Evolutionary conservation across 2,113 vertebrate genomes (phyloP).

Genomic region (Shinisaurus crocodilurus): DNA sequence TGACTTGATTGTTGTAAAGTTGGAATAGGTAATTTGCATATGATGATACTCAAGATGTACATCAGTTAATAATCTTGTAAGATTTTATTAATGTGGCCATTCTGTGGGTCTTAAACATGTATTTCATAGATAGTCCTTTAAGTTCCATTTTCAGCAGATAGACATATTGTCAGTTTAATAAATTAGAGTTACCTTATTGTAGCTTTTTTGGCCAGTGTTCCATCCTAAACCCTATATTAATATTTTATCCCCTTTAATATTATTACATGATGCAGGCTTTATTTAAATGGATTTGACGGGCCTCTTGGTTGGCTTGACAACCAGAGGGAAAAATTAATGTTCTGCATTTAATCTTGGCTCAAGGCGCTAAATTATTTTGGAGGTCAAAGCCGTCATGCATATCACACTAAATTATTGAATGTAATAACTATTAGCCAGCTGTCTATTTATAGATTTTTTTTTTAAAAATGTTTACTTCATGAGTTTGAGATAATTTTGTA

Average conservation of each 20-base stretch:
- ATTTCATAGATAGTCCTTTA: constrained; percentile 60
- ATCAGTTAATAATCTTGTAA: constrained; percentile 43
- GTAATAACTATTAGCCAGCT: constrained; percentile 77
- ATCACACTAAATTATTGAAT: constrained; percentile 78
- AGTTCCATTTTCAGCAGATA: constrained; percentile 67
- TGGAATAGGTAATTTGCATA: background rate
- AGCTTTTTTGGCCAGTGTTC: constrained; percentile 73
- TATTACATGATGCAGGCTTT: constrained; percentile 81
- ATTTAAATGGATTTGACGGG: constrained; percentile 82
- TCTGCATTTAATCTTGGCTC: constrained; percentile 82
- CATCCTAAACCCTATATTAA: constrained; percentile 74
- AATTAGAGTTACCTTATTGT: constrained; percentile 73
- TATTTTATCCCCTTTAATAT: constrained; percentile 83
- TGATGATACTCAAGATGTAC: constrained; percentile 42
- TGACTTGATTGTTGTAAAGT: background rate
- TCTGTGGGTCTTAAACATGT: constrained; percentile 40
- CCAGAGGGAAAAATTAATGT: constrained; percentile 82
- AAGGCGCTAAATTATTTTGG: constrained; percentile 82
- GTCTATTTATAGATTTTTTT: constrained; percentile 72
- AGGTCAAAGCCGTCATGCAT: constrained; percentile 78
- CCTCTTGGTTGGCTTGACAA: constrained; percentile 82
- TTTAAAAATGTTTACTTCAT: constrained; percentile 73
- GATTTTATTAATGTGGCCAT: constrained; percentile 56
- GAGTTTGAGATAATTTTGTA: constrained; percentile 70
- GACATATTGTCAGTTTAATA: constrained; percentile 71